A percentile compares a stretch with the other conserved stretches of the same genome.
Conservation (phyloP, 2,888 invertebrate species). For the Drosophila atroscutellata region DNA sequence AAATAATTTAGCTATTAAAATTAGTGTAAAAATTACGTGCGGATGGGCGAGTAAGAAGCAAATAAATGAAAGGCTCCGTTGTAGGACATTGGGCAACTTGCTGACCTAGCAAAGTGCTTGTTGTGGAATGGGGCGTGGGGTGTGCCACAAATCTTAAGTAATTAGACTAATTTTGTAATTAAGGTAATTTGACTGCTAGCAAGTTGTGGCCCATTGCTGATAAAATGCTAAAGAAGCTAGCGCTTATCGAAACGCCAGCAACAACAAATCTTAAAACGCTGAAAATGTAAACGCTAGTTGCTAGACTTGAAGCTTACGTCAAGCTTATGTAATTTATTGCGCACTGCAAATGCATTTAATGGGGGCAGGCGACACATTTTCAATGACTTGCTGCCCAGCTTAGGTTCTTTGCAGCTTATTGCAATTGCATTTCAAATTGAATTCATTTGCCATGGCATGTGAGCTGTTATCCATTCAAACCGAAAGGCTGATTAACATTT, state of each 20-base stretch:
- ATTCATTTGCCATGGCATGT: conserved; percentile 42
- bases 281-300: background rate
- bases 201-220: conserved; percentile 55
- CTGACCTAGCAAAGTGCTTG: conserved; percentile 53
- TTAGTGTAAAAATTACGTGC: conserved; percentile 72
- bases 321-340: conserved; percentile 4
- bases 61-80: conserved; percentile 1
- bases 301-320: background rate
- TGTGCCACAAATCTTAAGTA: conserved; percentile 63
- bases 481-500: conserved; percentile 27
- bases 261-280: conserved; percentile 13
- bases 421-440: conserved; percentile 44
- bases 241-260: conserved; percentile 37
- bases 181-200: conserved; percentile 64
- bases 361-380: conserved; percentile 11
- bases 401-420: conserved; percentile 7
- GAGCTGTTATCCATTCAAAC: conserved; percentile 34
- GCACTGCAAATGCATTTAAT: conserved; percentile 15
- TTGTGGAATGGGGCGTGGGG: conserved; percentile 6
- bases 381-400: background rate
- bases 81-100: conserved; percentile 42
- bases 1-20: conserved; percentile 73
- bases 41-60: conserved; percentile 43
- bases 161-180: conserved; percentile 74
- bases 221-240: conserved; percentile 56